Evolutionary conservation across 53 echinoderm and acorn worm genomes (phyloP).

Genomic region (Apostichopus leukothele): DNA sequence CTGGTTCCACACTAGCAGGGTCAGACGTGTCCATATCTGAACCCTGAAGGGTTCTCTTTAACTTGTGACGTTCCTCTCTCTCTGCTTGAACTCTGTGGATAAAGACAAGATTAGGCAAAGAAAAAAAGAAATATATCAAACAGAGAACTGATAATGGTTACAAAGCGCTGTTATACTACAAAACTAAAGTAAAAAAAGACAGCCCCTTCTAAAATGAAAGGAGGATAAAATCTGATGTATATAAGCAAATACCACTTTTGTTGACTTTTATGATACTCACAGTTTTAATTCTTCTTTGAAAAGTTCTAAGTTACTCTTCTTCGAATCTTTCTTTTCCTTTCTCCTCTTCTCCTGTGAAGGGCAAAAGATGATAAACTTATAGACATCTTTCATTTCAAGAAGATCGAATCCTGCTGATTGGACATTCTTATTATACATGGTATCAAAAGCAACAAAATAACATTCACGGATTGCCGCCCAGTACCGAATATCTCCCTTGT

Average conservation of each 20-base stretch:
- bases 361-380: background rate
- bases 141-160: too few species aligned
- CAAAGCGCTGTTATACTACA: too few species aligned
- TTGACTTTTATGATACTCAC: conserved; percentile 61
- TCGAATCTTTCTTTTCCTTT: conserved; percentile 86
- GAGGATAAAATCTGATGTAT: too few species aligned
- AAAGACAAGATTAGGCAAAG: background rate
- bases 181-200: too few species aligned
- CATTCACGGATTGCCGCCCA: too few species aligned
- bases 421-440: too few species aligned
- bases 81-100: conserved; percentile 76
- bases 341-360: conserved; percentile 65
- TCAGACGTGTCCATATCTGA: background rate
- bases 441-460: too few species aligned
- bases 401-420: background rate
- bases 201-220: too few species aligned
- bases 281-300: conserved; percentile 98
- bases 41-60: conserved; percentile 57
- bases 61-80: conserved; percentile 89
- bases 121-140: too few species aligned
- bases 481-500: too few species aligned
- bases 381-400: too few species aligned
- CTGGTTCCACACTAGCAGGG: background rate
- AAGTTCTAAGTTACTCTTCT: conserved; percentile 89
- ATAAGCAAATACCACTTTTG: too few species aligned